Evolutionary conservation across 2,113 vertebrate genomes (phyloP).

Genomic region (Pseudorhombus dupliciocellatus): DNA sequence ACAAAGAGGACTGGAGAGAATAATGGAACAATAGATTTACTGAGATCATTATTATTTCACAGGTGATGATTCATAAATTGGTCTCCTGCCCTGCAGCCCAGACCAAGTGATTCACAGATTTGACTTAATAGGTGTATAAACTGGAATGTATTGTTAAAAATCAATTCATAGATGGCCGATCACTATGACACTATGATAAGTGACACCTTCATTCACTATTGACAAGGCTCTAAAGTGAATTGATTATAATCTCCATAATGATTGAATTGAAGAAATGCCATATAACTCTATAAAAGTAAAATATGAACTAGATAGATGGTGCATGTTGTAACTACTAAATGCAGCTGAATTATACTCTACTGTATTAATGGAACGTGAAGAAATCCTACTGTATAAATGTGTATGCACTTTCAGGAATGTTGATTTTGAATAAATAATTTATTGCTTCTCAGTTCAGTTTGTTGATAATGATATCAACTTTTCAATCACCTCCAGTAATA

Average conservation of each 20-base stretch:
- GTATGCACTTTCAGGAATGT: slow-evolving; percentile 49
- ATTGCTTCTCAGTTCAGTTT: slow-evolving; percentile 19
- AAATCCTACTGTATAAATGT: slow-evolving; percentile 15
- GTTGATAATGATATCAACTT: slow-evolving; percentile 1
- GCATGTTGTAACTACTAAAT: slow-evolving; percentile 8
- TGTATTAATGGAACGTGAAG: slow-evolving; percentile 21
- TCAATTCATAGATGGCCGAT: background rate
- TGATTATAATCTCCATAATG: background rate
- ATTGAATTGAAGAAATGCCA: slow-evolving; percentile 5
- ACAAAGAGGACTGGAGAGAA: background rate
- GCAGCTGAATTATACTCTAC: background rate
- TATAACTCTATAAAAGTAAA: background rate
- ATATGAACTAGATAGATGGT: background rate
- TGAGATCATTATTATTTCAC: background rate
- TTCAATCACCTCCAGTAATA: slow-evolving; percentile 19
- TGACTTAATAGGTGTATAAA: slow-evolving; percentile 3
- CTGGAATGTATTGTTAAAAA: background rate
- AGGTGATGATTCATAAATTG: background rate
- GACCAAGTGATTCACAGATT: background rate
- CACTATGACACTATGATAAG: background rate
- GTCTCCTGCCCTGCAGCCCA: background rate
- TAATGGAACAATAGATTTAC: background rate
- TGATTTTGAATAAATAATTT: slow-evolving; percentile 59
- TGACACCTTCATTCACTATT: slow-evolving; percentile 26
- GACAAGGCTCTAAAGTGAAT: background rate